Base-by-base conservation (phyloP, 2,113 vertebrate species). In the Brachypodius melanocephalos region DNA sequence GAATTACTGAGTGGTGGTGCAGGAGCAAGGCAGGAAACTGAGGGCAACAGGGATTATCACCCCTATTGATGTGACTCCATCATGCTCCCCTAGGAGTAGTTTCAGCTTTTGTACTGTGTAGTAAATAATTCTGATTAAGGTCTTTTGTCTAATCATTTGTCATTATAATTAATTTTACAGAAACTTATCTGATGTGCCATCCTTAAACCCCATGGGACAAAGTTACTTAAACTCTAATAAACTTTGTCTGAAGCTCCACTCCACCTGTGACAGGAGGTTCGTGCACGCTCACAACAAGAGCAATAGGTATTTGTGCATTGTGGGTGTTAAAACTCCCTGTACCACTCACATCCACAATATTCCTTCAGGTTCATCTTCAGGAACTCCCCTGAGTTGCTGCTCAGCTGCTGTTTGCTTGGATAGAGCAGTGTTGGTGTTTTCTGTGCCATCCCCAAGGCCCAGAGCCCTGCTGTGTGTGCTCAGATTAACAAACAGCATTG, bases 291-390 rank as follows among this genome's bases (percentile, higher is more conserved):
- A 1, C 9, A 32, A 17, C 13, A 10, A 36, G 21, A 84, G 5
- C 28, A 24, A 34, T 1, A 26, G 20, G 4, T 43, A 10, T 4
- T 73, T 59, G 34, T 16, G 10, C 25, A 19, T 21, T 0, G 0
- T 1, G 9, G 36, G 2, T 5, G 0, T 85, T 77, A 34, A 36
- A 61, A 34, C 24, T 73, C 34, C 54, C 24, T 81, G 73, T 79
- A 28, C 34, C 18, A 4, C 46, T 66, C 42, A 4, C 0, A 3
- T 34, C 46, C 31, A 14, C 19, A 12, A 0, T 11, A 25, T 28
- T 36, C 52, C 67, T 52, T 15, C 21, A 17, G 20, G 17, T 57
- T 38, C 5, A 3, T 20, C 55, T 15, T 22, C 17, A 26, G 17
- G 32, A 62, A 2, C 46, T 43, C 36, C 20, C 2, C 62, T 3